Evolutionary conservation across 2,113 vertebrate species (phyloP).

Genomic region (Eulemur rufifrons): DNA sequence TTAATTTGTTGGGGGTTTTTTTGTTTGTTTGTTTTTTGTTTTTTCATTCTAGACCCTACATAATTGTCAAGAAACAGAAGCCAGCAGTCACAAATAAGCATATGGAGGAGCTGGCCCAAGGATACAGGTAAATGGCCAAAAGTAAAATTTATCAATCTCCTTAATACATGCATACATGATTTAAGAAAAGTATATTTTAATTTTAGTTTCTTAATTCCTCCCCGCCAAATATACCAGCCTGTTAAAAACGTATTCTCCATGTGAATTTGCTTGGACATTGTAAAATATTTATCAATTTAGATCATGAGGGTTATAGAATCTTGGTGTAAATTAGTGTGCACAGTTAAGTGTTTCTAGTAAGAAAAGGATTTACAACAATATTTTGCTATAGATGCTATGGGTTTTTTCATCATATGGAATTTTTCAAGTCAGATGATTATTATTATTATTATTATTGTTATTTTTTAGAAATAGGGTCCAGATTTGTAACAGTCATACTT

Average conservation of each 20-base stretch:
- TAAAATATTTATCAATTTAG: neutral
- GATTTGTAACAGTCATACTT: neutral
- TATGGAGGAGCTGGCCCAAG: conserved; percentile 97
- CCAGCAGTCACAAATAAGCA: conserved; percentile 96
- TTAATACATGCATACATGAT: neutral
- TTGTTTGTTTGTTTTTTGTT: neutral
- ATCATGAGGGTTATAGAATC: neutral
- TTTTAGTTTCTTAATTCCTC: neutral
- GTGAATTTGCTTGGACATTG: neutral
- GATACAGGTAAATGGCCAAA: conserved; percentile 90
- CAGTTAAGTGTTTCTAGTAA: neutral
- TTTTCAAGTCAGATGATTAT: neutral
- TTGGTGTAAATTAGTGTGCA: neutral
- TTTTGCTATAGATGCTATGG: neutral
- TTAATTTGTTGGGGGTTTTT: neutral
- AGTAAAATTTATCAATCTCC: neutral
- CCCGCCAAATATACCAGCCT: neutral
- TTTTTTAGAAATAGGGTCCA: neutral
- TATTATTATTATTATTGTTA: neutral
- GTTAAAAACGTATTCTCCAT: neutral
- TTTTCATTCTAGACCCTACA: conserved; percentile 90
- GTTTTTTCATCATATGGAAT: neutral
- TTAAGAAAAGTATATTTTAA: neutral
- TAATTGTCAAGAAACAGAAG: conserved; percentile 96
- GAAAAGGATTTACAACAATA: neutral